phyloP scores from a whole-genome alignment of 2,797 vertebrate genomes.

The Phataginus tricuspis region DNA sequence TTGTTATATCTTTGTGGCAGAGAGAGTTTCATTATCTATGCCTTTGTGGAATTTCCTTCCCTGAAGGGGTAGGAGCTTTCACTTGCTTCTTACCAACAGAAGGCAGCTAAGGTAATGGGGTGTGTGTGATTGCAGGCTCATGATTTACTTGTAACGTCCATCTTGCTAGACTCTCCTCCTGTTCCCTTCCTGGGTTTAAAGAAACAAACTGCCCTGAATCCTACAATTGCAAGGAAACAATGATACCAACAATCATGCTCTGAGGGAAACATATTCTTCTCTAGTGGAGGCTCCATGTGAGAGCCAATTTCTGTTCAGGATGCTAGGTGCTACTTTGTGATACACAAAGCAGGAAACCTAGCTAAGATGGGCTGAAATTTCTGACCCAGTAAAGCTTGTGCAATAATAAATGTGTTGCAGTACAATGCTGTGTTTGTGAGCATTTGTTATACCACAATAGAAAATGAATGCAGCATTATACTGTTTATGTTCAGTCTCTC shows the following conservation, averaged over 20 bases:
- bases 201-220: not conserved
- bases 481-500: not conserved
- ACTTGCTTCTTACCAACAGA: not conserved
- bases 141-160: not conserved
- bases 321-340: accelerated
- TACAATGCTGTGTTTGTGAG: not conserved
- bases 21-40: not conserved
- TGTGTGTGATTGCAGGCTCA: accelerated
- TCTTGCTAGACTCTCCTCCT: not conserved
- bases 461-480: not conserved
- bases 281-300: not conserved
- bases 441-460: not conserved
- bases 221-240: not conserved
- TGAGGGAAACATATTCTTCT: not conserved
- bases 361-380: not conserved
- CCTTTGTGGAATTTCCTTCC: not conserved
- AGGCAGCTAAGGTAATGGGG: not conserved
- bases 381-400: not conserved
- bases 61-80: no score
- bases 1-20: not conserved
- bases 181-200: not conserved
- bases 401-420: no score
- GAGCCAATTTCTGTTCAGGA: not conserved
- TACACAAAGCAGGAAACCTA: not conserved
- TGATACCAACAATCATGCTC: not conserved